Percentiles rank a stretch among this genome's conserved stretches.
phyloP scores from a whole-genome alignment of 2,888 invertebrate genomes.

The Aphrophora alni region DNA sequence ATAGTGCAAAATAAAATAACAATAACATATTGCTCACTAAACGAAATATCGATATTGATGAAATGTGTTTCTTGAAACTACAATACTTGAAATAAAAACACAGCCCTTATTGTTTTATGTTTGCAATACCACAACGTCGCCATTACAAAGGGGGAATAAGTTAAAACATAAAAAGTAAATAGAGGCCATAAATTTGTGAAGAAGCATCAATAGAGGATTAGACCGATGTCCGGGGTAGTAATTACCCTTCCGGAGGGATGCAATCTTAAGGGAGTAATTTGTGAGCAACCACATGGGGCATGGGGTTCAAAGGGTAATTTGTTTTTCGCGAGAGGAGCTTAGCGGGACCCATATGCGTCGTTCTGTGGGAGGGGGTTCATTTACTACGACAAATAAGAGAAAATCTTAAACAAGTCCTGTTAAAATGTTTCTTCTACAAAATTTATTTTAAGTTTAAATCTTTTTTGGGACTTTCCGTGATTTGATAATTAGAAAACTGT shows the following conservation, averaged over 20 bases:
- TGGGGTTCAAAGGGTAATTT: constrained; percentile 43
- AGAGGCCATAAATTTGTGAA: constrained; percentile 15
- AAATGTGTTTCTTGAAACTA: too few species aligned
- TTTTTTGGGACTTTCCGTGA: too few species aligned
- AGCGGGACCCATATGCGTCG: constrained; percentile 32
- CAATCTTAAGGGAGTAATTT: constrained; percentile 42
- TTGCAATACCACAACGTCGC: not conserved
- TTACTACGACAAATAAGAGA: constrained; percentile 10
- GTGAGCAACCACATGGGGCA: constrained; percentile 43
- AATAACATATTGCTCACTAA: too few species aligned
- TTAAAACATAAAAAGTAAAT: not conserved
- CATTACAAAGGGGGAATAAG: not conserved
- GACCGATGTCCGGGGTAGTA: constrained; percentile 31
- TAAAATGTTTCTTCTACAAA: not conserved
- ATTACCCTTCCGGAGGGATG: constrained; percentile 33
- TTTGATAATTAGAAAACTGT: too few species aligned
- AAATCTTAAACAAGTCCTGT: not conserved
- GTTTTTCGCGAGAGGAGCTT: constrained; percentile 37
- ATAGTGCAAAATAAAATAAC: too few species aligned
- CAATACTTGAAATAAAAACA: too few species aligned
- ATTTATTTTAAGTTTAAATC: not conserved
- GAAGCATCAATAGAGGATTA: constrained; percentile 39
- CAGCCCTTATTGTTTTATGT: too few species aligned
- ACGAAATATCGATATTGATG: too few species aligned
- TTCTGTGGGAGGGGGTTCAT: not conserved